Evolutionary conservation across 2,888 invertebrate species (phyloP).

Genomic region (Ametastegia equiseti): DNA sequence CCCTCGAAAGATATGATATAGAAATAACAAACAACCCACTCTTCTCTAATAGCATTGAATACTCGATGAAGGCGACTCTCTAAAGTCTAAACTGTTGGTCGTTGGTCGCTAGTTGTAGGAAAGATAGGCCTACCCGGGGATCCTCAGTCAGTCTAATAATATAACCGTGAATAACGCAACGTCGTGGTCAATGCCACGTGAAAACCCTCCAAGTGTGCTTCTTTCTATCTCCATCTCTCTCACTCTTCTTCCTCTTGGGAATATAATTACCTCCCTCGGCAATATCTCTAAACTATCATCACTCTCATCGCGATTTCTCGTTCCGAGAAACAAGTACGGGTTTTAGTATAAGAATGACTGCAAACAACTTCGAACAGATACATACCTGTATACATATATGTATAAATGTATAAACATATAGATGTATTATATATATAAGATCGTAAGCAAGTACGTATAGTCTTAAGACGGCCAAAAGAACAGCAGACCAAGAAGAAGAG

Average conservation of each 20-base stretch:
- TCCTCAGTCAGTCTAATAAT: conserved; percentile 32
- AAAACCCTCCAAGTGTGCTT: conserved; percentile 3
- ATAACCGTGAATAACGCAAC: conserved; percentile 41
- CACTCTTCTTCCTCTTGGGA: not conserved
- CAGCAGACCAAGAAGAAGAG: not conserved
- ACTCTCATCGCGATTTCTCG: conserved; percentile 3
- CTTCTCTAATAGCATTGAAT: not conserved
- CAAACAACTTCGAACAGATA: not conserved
- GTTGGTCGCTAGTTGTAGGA: conserved; percentile 17
- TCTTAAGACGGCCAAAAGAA: conserved; percentile 22
- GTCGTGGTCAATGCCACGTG: conserved; percentile 45
- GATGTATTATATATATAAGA: no score
- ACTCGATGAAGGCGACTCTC: not conserved
- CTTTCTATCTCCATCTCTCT: not conserved
- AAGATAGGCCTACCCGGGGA: conserved; percentile 30
- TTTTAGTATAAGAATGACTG: conserved; percentile 1
- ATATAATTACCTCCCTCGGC: not conserved
- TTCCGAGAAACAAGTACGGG: conserved; percentile 10
- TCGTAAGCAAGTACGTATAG: not conserved
- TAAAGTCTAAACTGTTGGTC: no score
- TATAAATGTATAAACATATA: not conserved
- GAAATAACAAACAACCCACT: conserved; percentile 17
- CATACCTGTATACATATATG: not conserved
- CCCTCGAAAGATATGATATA: no score
- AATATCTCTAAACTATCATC: not conserved